Conservation (phyloP, 2,888 invertebrate genomes). For the Galerucella nymphaeae region DNA sequence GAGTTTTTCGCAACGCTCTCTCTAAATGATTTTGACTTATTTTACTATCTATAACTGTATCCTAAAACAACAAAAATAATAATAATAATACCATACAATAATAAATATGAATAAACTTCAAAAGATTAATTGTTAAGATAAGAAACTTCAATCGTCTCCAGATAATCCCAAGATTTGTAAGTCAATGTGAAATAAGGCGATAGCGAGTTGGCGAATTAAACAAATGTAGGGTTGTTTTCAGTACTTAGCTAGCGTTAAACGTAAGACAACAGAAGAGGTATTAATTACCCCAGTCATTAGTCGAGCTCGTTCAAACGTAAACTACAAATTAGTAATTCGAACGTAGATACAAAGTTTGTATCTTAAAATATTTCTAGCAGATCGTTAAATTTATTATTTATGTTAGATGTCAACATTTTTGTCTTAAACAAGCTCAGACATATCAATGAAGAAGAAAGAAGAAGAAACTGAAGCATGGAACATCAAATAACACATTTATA, state of each 20-base stretch:
- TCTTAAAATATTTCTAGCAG: slow-evolving; percentile 13
- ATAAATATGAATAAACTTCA: slow-evolving; percentile 12
- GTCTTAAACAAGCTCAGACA: no score
- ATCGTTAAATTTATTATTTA: no score
- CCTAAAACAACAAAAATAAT: slow-evolving; percentile 38
- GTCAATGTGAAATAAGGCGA: slow-evolving; percentile 20
- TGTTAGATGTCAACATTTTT: no score
- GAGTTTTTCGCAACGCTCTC: slow-evolving; percentile 75
- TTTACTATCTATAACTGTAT: slow-evolving; percentile 31
- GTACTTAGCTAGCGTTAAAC: slow-evolving; percentile 8
- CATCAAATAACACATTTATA: no score
- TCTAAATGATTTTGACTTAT: slow-evolving; percentile 73
- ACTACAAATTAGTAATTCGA: slow-evolving; percentile 14
- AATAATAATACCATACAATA: background rate
- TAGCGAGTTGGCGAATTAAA: slow-evolving; percentile 14
- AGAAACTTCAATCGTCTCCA: slow-evolving; percentile 18
- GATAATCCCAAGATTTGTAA: slow-evolving; percentile 19
- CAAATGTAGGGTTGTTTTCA: slow-evolving; percentile 10
- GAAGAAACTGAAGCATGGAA: no score
- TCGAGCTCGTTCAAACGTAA: slow-evolving; percentile 14
- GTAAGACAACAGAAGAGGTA: slow-evolving; percentile 31
- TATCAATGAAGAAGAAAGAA: no score
- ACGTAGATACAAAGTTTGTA: slow-evolving; percentile 17
- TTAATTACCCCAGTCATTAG: slow-evolving; percentile 35
- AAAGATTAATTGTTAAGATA: slow-evolving; percentile 16